These are phyloP conservation scores for Alcedo atthis DNA, from an alignment of 2,797 vertebrate genomes.

Conservation along the genomic window DNA sequence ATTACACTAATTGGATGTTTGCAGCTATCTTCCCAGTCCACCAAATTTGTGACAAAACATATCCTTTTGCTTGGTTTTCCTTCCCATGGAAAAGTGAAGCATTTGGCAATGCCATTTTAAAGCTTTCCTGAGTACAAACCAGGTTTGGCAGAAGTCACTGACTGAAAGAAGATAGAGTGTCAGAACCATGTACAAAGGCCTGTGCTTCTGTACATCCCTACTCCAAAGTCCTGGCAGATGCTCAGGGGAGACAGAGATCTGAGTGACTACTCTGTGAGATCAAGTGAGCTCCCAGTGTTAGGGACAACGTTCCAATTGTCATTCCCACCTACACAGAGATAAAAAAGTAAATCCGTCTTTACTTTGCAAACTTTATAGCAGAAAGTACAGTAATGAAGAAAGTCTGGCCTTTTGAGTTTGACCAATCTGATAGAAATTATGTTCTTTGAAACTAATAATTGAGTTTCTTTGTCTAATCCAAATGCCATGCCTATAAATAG, in stretches of 20 bases:
- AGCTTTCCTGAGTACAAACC: background rate
- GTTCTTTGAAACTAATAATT: conserved; percentile 28
- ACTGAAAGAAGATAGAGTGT: background rate
- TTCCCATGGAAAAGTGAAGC: background rate
- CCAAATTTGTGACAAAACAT: background rate
- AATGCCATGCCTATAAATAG: conserved; percentile 22
- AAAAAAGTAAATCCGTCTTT: background rate
- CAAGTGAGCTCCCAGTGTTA: background rate
- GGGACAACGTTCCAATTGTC: background rate
- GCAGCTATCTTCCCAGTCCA: background rate
- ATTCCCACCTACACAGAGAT: background rate
- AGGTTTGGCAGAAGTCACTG: background rate
- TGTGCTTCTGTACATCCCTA: background rate
- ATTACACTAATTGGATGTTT: background rate
- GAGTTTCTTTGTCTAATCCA: conserved; percentile 28
- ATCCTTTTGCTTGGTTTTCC: background rate
- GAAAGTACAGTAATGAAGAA: background rate
- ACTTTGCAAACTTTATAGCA: background rate
- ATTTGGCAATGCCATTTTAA: background rate
- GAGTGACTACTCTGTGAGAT: background rate
- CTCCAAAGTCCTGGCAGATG: background rate
- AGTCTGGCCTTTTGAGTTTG: background rate
- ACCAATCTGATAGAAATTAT: conserved; percentile 6
- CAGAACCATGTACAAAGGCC: background rate
- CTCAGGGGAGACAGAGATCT: background rate